These are phyloP conservation scores for Tupaia chinensis DNA, from an alignment of 2,113 vertebrate genomes.

Conservation along the genomic window DNA sequence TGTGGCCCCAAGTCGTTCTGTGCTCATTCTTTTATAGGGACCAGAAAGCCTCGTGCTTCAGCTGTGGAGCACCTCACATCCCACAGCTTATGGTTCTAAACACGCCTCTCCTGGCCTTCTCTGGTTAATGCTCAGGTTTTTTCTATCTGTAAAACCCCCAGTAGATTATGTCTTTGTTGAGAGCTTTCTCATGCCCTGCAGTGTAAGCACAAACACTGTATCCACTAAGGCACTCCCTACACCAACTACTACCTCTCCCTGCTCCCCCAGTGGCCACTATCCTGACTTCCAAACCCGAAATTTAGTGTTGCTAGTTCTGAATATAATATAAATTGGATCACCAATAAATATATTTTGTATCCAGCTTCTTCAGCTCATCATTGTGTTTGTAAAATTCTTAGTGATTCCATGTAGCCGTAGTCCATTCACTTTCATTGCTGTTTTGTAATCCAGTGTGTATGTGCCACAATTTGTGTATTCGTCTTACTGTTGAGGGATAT, in stretches of 20 bases:
- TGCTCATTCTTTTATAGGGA: too few species aligned
- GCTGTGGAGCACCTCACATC: too few species aligned
- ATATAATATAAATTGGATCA: background rate
- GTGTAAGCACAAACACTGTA: too few species aligned
- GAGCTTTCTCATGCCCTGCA: too few species aligned
- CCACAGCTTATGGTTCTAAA: too few species aligned
- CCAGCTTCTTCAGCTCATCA: background rate
- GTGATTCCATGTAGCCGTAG: background rate
- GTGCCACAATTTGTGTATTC: background rate
- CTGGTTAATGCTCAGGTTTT: too few species aligned
- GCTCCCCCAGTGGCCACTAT: background rate
- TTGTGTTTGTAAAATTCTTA: background rate
- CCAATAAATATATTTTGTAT: background rate
- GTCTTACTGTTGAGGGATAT: background rate
- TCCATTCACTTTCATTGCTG: background rate
- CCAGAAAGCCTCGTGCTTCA: too few species aligned
- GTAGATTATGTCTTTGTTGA: too few species aligned
- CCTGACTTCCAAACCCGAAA: background rate
- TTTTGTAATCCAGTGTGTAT: slow-evolving; percentile 1
- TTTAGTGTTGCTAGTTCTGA: background rate
- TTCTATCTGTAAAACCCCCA: too few species aligned
- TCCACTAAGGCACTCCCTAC: too few species aligned
- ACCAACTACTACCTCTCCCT: background rate
- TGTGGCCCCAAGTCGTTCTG: too few species aligned
- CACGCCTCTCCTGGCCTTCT: too few species aligned